Conservation (phyloP, 2,113 vertebrate genomes). For the Bubo scandiacus region DNA sequence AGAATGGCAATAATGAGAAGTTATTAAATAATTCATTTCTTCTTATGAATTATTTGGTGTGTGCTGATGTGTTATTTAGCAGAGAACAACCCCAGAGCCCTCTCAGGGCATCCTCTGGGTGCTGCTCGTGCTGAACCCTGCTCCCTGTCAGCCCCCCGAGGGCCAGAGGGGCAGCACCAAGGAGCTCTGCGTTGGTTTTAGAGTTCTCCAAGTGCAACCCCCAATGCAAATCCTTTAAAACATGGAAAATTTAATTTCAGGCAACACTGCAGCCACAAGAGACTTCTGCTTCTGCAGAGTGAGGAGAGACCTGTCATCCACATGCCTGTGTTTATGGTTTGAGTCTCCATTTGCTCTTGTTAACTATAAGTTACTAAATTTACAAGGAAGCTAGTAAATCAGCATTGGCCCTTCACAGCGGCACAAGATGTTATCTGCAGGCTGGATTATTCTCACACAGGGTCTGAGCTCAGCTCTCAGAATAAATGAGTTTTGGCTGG, state of each 20-base stretch:
- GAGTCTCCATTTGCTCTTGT: not conserved
- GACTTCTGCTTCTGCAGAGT: not conserved
- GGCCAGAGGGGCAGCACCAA: not conserved
- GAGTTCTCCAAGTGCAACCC: not conserved
- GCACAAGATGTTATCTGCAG: not conserved
- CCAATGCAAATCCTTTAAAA: not conserved
- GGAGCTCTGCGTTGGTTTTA: not conserved
- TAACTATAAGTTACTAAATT: not conserved
- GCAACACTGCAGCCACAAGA: not conserved
- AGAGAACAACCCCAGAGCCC: not conserved
- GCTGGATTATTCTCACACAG: not conserved
- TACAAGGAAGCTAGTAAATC: not conserved
- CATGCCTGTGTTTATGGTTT: not conserved
- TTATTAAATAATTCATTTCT: constrained; percentile 20
- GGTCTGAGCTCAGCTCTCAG: not conserved
- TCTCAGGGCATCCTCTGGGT: not conserved
- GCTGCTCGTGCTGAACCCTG: fast-evolving
- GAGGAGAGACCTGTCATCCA: not conserved
- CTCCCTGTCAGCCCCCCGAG: fast-evolving
- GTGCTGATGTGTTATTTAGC: not conserved
- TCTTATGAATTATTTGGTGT: not conserved
- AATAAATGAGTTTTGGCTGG: not conserved
- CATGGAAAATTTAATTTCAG: not conserved
- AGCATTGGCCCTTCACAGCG: not conserved
- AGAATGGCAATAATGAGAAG: not conserved